phyloP scores from a whole-genome alignment of 2,113 vertebrate genomes.

The Chaetops frenatus region DNA sequence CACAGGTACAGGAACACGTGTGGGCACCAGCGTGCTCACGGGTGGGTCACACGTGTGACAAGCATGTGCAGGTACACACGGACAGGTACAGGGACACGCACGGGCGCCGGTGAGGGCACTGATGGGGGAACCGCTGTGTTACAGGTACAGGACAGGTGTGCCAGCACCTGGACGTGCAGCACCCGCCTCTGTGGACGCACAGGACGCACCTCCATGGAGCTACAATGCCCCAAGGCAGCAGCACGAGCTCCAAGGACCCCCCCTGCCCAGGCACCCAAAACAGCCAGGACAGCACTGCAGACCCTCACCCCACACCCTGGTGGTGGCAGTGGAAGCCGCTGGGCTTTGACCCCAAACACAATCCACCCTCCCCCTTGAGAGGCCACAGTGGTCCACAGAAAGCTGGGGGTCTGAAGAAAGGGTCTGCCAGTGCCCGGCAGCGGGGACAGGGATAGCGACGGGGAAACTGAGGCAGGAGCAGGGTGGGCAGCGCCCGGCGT shows the following conservation, averaged over 20 bases:
- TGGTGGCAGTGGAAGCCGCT: fast-evolving
- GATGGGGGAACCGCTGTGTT: background rate
- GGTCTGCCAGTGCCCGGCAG: fast-evolving
- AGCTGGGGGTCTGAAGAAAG: background rate
- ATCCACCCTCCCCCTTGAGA: background rate
- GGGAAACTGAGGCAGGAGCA: conserved; percentile 6
- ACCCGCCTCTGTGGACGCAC: background rate
- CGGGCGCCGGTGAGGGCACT: fast-evolving
- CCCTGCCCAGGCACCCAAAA: too few species aligned
- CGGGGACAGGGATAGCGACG: fast-evolving
- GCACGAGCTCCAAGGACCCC: background rate
- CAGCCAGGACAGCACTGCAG: background rate
- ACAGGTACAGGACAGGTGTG: background rate
- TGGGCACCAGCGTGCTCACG: fast-evolving
- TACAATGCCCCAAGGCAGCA: fast-evolving
- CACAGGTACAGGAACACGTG: background rate
- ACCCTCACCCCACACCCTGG: background rate
- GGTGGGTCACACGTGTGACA: background rate
- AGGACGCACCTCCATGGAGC: fast-evolving
- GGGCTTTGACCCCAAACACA: background rate
- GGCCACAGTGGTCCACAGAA: background rate
- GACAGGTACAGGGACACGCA: background rate
- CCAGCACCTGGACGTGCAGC: background rate
- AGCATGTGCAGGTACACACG: background rate
- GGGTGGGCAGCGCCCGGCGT: fast-evolving